phyloP scores from a whole-genome alignment of 2,888 invertebrate genomes.

The Conistra vaccinii region DNA sequence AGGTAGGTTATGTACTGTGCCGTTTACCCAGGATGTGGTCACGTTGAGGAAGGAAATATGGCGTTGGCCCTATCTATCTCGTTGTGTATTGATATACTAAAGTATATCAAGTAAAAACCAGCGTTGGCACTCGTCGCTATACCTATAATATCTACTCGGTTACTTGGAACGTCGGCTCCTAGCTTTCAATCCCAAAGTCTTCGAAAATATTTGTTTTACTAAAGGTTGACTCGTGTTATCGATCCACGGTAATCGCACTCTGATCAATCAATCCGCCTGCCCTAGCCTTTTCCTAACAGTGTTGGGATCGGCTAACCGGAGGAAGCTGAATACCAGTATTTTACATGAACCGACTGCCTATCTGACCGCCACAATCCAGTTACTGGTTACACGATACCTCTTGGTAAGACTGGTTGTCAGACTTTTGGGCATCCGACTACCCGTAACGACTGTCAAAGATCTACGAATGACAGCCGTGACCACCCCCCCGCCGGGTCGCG shows the following conservation, averaged over 20 bases:
- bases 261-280: neutral
- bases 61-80: neutral
- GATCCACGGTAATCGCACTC: neutral
- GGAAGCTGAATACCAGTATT: neutral
- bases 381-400: neutral
- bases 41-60: conserved; percentile 39
- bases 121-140: neutral
- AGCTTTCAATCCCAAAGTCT: neutral
- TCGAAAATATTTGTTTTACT: neutral
- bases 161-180: neutral
- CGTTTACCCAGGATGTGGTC: neutral
- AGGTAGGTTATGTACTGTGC: neutral
- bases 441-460: neutral
- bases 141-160: neutral
- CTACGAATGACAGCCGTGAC: too few relatives aligned
- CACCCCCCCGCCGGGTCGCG: too few relatives aligned
- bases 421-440: neutral
- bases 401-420: neutral
- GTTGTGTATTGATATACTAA: neutral
- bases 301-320: neutral
- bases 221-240: neutral
- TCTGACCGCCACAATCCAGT: neutral
- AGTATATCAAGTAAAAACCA: neutral
- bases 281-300: neutral
- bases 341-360: neutral